A percentile compares a stretch with the other conserved stretches of the same genome.
phyloP scores from a whole-genome alignment of 2,888 invertebrate species.

The Leucania comma region DNA sequence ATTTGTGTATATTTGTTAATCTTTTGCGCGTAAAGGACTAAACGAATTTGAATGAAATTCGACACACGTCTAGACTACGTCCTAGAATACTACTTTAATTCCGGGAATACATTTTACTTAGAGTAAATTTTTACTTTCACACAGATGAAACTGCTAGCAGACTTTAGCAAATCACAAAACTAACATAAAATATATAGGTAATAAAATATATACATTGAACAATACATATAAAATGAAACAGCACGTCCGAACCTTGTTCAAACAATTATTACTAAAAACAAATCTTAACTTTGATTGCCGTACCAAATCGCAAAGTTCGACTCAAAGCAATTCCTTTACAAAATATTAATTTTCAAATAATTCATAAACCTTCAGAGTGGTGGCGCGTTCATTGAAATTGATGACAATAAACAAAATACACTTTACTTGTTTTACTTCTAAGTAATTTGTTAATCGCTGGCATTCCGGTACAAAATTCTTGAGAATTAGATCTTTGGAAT shows the following conservation, averaged over 20 bases:
- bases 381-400: slow-evolving; percentile 59
- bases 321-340: slow-evolving; percentile 40
- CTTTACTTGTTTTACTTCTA: slow-evolving; percentile 60
- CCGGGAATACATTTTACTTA: too few relatives aligned
- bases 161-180: neutral
- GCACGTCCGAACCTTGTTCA: slow-evolving; percentile 19
- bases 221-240: slow-evolving; percentile 26
- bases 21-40: too few relatives aligned
- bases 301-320: slow-evolving; percentile 41
- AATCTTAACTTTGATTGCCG: slow-evolving; percentile 42
- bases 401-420: slow-evolving; percentile 60
- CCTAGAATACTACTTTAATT: too few relatives aligned
- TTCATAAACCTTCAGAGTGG: slow-evolving; percentile 39
- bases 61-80: too few relatives aligned
- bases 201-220: slow-evolving; percentile 40
- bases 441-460: slow-evolving; percentile 57
- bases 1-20: too few relatives aligned
- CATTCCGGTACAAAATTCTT: slow-evolving; percentile 48
- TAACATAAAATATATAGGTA: slow-evolving; percentile 33
- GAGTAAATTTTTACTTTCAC: too few relatives aligned
- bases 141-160: too few relatives aligned
- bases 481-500: slow-evolving; percentile 28
- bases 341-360: slow-evolving; percentile 50
- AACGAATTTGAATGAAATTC: too few relatives aligned
- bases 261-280: slow-evolving; percentile 51